Percentiles rank a stretch among this genome's conserved stretches.
Evolutionary conservation across 2,113 vertebrate species (phyloP).

Genomic region (Isichthys henryi): DNA sequence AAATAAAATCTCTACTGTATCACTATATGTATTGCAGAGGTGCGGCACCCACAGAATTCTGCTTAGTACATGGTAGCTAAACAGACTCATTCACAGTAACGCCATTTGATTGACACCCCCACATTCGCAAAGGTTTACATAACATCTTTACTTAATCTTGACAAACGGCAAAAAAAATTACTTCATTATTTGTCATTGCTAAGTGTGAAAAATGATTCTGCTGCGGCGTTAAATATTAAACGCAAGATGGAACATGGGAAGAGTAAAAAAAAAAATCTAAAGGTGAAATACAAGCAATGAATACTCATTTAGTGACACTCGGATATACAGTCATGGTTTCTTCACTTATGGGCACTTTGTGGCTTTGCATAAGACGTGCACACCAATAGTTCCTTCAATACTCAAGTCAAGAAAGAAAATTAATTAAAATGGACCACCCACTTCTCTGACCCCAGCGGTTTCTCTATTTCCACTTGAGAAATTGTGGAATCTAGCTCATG

Average conservation of each 20-base stretch:
- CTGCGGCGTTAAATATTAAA: background rate
- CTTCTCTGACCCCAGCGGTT: background rate
- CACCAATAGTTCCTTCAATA: background rate
- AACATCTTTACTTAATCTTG: conserved; percentile 10
- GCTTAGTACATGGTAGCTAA: background rate
- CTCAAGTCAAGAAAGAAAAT: background rate
- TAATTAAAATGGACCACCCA: background rate
- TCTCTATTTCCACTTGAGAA: background rate
- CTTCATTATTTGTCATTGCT: background rate
- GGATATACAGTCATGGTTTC: background rate
- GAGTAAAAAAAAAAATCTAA: background rate
- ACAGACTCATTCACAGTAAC: background rate
- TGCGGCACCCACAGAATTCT: background rate
- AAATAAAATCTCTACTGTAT: background rate
- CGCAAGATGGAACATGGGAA: background rate
- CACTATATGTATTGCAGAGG: background rate
- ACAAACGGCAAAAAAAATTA: background rate
- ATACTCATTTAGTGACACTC: background rate
- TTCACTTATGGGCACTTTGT: background rate
- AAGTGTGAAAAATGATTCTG: background rate
- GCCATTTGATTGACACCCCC: background rate
- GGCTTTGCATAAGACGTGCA: background rate
- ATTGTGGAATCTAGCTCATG: background rate
- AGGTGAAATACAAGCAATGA: background rate
- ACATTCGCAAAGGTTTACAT: background rate